A percentile compares a stretch with the other conserved stretches of the same genome.
phyloP scores from a whole-genome alignment of 2,113 vertebrate genomes.

The Saccopteryx bilineata region DNA sequence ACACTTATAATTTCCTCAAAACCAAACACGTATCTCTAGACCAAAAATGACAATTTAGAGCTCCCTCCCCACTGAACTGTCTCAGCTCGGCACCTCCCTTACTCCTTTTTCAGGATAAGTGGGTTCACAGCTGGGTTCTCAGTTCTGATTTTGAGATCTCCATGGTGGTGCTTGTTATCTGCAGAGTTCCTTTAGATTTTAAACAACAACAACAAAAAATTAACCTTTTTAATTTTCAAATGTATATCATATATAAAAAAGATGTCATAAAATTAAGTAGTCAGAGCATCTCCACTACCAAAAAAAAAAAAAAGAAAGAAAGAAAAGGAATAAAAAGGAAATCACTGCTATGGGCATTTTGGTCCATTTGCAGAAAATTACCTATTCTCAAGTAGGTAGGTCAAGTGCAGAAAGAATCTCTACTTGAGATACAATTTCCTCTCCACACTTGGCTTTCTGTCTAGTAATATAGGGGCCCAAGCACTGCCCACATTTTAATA shows the following conservation, averaged over 20 bases:
- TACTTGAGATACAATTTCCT: constrained; percentile 74
- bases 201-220: background rate
- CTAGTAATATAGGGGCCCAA: constrained; percentile 44
- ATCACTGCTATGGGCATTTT: constrained; percentile 66
- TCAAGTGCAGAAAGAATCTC: constrained; percentile 79
- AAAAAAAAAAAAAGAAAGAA: background rate
- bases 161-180: constrained; percentile 45
- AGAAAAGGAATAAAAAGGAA: constrained; percentile 20
- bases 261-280: constrained; percentile 59
- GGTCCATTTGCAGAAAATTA: constrained; percentile 83
- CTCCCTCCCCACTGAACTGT: constrained; percentile 68
- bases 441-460: constrained; percentile 40
- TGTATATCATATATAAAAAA: constrained; percentile 48
- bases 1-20: constrained; percentile 71
- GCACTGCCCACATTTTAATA: constrained; percentile 56
- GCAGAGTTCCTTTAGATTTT: constrained; percentile 57
- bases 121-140: background rate
- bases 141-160: background rate
- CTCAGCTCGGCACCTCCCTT: background rate
- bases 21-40: background rate
- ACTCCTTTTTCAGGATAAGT: constrained; percentile 66
- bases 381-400: constrained; percentile 80
- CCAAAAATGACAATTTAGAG: constrained; percentile 68
- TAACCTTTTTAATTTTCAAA: constrained; percentile 64
- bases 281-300: background rate